These are phyloP conservation scores for Cephus rjabovi DNA, from an alignment of 2,888 invertebrate species.

Conservation along the genomic window DNA sequence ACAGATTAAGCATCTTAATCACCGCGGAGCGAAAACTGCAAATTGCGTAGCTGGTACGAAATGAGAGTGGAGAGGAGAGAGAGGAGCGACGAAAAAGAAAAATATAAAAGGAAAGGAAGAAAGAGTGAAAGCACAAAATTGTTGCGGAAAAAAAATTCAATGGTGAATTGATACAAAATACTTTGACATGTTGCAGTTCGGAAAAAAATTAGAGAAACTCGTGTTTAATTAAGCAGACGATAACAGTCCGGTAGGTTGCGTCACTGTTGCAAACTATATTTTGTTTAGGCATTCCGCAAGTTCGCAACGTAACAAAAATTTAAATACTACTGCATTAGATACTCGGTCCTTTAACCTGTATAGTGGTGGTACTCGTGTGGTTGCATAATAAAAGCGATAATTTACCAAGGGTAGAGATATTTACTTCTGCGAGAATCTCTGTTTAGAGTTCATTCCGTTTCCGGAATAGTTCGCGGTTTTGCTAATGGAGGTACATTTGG, in stretches of 20 bases:
- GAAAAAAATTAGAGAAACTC: conserved; percentile 13
- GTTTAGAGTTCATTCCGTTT: conserved; percentile 26
- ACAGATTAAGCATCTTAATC: conserved; percentile 55
- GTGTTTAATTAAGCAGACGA: conserved; percentile 28
- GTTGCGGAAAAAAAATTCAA: conserved; percentile 4
- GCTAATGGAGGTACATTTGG: no score
- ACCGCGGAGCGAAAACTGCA: conserved; percentile 49
- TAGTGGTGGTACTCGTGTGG: no score
- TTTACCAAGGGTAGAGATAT: conserved; percentile 21
- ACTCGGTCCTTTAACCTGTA: no score
- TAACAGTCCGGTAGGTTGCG: no score
- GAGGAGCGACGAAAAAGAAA: conserved; percentile 8
- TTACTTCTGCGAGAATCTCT: conserved; percentile 31
- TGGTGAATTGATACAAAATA: background rate
- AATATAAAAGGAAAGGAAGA: conserved; percentile 27
- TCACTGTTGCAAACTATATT: no score
- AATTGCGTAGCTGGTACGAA: conserved; percentile 45
- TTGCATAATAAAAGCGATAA: conserved; percentile 17
- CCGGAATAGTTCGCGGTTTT: no score
- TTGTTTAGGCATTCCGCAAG: no score
- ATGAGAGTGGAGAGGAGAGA: conserved; percentile 43
- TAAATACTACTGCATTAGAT: no score
- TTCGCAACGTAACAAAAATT: no score
- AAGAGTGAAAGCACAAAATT: conserved; percentile 27
- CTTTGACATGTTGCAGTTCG: background rate